Percentiles rank a stretch among this genome's conserved stretches.
Conservation (phyloP, 1,140 invertebrate species). For the Meloidogyne floridensis region DNA sequence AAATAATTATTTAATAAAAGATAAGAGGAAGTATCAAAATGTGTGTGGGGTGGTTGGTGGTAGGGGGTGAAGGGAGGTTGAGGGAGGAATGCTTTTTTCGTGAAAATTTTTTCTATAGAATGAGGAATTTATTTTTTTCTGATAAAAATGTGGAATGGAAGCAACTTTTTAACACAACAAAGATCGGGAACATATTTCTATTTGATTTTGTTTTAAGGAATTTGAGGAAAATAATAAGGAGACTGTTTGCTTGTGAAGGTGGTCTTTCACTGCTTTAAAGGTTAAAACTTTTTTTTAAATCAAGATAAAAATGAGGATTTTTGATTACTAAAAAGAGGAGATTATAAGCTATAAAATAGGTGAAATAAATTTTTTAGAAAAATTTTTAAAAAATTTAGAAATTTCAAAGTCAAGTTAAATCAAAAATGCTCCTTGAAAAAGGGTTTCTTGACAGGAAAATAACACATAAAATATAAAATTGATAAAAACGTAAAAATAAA, state of each 20-base stretch:
- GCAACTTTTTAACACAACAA: not conserved
- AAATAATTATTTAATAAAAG: not conserved
- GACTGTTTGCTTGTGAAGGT: no score
- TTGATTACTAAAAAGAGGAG: not conserved
- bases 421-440: not conserved
- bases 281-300: not conserved
- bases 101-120: not conserved
- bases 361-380: not conserved
- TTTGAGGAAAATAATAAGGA: no score
- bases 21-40: not conserved
- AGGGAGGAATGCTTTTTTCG: not conserved
- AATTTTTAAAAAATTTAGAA: not conserved
- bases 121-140: constrained; percentile 6
- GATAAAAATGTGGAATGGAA: not conserved
- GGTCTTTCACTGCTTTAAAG: not conserved
- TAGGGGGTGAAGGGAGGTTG: not conserved
- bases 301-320: not conserved
- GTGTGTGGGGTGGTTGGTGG: not conserved
- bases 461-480: not conserved
- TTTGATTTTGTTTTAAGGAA: no score
- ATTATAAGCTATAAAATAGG: not conserved
- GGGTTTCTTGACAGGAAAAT: not conserved
- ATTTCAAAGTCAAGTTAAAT: not conserved
- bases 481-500: constrained; percentile 7
- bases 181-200: no score